Conservation (phyloP, 1,140 invertebrate species). For the Penaeus vannamei region DNA sequence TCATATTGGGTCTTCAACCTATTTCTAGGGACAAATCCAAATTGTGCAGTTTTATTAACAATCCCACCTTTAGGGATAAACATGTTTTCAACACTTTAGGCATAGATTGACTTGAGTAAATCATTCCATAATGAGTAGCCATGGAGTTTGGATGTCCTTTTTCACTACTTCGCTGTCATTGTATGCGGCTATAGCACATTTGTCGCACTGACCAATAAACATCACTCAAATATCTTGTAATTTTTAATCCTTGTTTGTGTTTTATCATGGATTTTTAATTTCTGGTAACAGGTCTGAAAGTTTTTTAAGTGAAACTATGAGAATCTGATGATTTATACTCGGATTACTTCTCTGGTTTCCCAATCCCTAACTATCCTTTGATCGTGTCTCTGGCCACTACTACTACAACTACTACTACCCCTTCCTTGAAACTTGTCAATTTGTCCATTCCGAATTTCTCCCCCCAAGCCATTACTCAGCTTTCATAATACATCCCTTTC, state of each 20-base stretch:
- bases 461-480: too few species aligned
- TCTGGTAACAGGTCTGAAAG: background rate
- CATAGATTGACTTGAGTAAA: slow-evolving; percentile 47
- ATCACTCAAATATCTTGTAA: slow-evolving; percentile 18
- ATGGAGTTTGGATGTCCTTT: slow-evolving; percentile 55
- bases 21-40: slow-evolving; percentile 9
- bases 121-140: slow-evolving; percentile 63
- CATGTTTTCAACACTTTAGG: slow-evolving; percentile 31
- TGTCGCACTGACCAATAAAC: slow-evolving; percentile 64
- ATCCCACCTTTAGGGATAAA: background rate
- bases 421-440: too few species aligned
- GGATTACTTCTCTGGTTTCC: too few species aligned
- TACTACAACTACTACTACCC: too few species aligned
- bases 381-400: too few species aligned
- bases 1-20: too few species aligned
- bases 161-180: slow-evolving; percentile 61
- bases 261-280: slow-evolving; percentile 17
- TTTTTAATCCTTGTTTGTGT: slow-evolving; percentile 40
- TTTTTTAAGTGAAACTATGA: too few species aligned
- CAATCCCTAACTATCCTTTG: too few species aligned
- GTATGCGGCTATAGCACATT: slow-evolving; percentile 60
- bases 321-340: too few species aligned
- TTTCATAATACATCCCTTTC: too few species aligned
- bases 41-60: background rate
- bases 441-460: too few species aligned